Evolutionary conservation across 2,888 invertebrate genomes (phyloP).

Genomic region (Acanthococcus lagerstroemiae): DNA sequence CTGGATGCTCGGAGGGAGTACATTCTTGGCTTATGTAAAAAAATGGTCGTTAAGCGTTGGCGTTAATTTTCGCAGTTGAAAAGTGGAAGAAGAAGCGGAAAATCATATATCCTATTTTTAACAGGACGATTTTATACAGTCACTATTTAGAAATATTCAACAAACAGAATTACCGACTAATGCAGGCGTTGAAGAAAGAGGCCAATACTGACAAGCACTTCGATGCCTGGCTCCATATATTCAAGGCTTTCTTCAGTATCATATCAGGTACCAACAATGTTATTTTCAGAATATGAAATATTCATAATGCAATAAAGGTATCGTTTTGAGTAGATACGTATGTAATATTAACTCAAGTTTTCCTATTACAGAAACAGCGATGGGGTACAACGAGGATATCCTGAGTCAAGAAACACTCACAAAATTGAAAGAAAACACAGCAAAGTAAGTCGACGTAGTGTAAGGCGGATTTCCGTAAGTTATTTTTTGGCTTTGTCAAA

Average conservation of each 20-base stretch:
- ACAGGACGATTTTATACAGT: conserved; percentile 43
- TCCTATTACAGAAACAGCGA: conserved; percentile 34
- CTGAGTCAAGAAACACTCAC: conserved; percentile 32
- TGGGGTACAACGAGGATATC: conserved; percentile 34
- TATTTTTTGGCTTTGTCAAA: too few relatives aligned
- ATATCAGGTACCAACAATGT: background rate
- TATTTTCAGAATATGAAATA: too few relatives aligned
- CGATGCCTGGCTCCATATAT: conserved; percentile 35
- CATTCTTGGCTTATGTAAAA: too few relatives aligned
- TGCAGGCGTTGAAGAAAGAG: conserved; percentile 40
- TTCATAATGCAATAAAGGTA: too few relatives aligned
- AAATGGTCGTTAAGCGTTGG: too few relatives aligned
- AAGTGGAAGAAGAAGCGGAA: conserved; percentile 45
- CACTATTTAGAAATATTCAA: conserved; percentile 41
- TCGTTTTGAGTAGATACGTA: too few relatives aligned
- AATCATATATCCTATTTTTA: conserved; percentile 45
- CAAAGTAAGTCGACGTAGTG: conserved; percentile 35
- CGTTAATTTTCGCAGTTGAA: conserved; percentile 41
- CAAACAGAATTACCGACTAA: conserved; percentile 41
- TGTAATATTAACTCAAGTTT: background rate
- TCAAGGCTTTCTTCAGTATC: conserved; percentile 14
- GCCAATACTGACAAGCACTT: conserved; percentile 34
- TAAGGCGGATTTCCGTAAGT: too few relatives aligned
- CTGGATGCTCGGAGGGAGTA: too few relatives aligned
- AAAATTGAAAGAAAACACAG: conserved; percentile 34